phyloP scores from a whole-genome alignment of 2,113 vertebrate genomes.

The Craseonycteris thonglongyai region DNA sequence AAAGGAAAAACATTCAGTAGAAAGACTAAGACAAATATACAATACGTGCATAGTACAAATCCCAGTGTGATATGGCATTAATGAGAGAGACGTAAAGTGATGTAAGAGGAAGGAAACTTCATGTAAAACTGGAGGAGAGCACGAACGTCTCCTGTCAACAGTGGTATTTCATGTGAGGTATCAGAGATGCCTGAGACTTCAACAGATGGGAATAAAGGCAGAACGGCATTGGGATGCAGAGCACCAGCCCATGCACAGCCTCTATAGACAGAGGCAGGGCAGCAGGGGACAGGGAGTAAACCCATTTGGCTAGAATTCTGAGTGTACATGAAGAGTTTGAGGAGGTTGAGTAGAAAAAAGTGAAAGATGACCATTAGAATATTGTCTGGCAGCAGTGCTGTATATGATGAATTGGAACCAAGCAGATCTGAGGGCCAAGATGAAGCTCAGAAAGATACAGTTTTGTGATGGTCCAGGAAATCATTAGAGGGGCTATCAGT shows the following conservation, averaged over 20 bases:
- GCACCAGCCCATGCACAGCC: background rate
- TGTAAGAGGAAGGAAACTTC: background rate
- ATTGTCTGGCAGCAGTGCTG: background rate
- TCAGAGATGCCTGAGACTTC: background rate
- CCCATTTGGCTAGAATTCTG: background rate
- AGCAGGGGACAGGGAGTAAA: background rate
- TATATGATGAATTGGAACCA: background rate
- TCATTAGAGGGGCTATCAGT: background rate
- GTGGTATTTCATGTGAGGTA: background rate
- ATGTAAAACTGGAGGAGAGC: background rate
- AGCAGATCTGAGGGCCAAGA: background rate
- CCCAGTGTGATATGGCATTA: background rate
- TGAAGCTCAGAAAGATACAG: background rate
- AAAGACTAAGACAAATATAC: background rate
- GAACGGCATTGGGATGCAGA: background rate
- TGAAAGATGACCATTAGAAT: background rate
- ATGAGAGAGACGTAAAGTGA: background rate
- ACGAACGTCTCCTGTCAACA: background rate
- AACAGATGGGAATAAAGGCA: background rate
- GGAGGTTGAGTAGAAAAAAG: background rate
- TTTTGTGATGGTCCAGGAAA: background rate
- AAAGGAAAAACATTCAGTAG: background rate
- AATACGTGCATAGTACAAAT: background rate
- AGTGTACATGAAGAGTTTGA: background rate
- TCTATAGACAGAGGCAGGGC: background rate